phyloP scores from a whole-genome alignment of 2,113 vertebrate species.

The Coturnix japonica region DNA sequence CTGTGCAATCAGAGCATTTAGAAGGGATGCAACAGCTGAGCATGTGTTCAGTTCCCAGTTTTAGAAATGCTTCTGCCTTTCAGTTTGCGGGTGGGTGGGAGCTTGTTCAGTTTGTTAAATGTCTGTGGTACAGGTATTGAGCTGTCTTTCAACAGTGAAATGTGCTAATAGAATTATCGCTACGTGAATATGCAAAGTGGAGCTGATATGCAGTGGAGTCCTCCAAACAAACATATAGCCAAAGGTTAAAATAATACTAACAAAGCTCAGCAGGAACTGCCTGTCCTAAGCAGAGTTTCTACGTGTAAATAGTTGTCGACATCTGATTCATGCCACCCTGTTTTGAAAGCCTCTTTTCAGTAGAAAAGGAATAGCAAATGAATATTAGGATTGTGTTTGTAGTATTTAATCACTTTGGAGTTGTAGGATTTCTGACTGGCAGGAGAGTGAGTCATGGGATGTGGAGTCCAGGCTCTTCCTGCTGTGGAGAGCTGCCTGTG shows the following conservation, averaged over 20 bases:
- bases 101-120: not conserved
- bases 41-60: not conserved
- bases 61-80: not conserved
- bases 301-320: not conserved
- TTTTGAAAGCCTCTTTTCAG: not conserved
- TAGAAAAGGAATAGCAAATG: not conserved
- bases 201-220: not conserved
- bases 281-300: not conserved
- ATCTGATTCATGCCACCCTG: not conserved
- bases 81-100: not conserved
- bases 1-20: not conserved
- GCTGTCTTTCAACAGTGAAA: not conserved
- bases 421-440: not conserved
- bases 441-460: not conserved
- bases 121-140: not conserved
- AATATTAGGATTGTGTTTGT: not conserved
- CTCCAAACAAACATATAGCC: not conserved
- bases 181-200: not conserved
- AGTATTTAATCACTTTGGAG: not conserved
- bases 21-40: not conserved
- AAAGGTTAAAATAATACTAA: not conserved
- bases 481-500: not conserved
- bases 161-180: not conserved
- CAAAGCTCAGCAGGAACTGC: not conserved
- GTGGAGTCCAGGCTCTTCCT: not conserved